Evolutionary conservation across 2,797 vertebrate species (phyloP), one percentile per base, ranked within the genome.

Genomic region (Paratrypauchen microcephalus): DNA sequence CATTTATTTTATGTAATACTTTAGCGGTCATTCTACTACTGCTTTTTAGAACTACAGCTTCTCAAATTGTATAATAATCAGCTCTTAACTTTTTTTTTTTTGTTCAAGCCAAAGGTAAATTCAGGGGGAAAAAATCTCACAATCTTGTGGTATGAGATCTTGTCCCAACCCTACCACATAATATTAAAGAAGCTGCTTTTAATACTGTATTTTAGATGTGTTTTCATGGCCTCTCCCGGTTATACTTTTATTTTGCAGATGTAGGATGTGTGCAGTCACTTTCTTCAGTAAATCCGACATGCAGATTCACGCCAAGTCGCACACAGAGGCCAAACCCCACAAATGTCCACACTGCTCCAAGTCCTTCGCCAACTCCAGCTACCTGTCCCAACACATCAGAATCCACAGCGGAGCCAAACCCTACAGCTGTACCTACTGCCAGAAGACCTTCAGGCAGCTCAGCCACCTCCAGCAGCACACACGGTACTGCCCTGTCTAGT

Each of bases 271-370:
- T 83, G 95, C 97, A 5, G 94, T 98, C 92, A 99, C 97, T 1
- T 99, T 99, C 94, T 97, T 97, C 93, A 98, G 95, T 83, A 99
- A 99, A 94, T 99, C 97, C 19, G 97, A 99, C 94, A 99, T 99
- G 97, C 97, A 99, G 94, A 98, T 98, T 92, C 97, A 99, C 87
- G 95, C 97, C 89, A 99, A 99, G 92, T 98, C 97, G 45, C 91
- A 92, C 66, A 92, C 88, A 0, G 88, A 98, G 94, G 95, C 95
- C 92, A 98, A 98, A 92, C 97, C 97, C 77, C 97, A 98, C 92
- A 98, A 98, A 94, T 98, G 97, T 86, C 97, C 96, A 70, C 97
- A 98, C 91, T 98, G 97, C 84, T 98, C 97, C 88, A 98, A 98
- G 93, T 97, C 96, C 58, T 98, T 98, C 83, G 96, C 96, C 94